Evolutionary conservation across 2,797 vertebrate species (phyloP).

Genomic region (Microcaecilia unicolor): DNA sequence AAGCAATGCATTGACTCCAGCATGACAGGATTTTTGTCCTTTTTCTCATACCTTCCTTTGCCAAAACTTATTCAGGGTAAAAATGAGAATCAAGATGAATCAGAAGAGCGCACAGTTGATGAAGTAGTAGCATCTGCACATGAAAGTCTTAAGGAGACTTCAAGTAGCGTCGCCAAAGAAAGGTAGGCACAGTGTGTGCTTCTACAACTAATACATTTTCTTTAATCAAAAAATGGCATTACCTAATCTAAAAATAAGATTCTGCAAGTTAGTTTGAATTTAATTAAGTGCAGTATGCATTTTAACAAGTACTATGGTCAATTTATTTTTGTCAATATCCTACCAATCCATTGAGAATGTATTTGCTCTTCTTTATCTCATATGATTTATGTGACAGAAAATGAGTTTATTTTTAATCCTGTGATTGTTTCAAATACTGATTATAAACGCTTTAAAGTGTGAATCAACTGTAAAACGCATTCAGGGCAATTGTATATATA

Average conservation of each 20-base stretch:
- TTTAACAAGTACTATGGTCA: no score
- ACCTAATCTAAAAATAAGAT: background rate
- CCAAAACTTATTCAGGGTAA: constrained; percentile 55
- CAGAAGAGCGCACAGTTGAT: constrained; percentile 14
- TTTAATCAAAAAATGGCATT: background rate
- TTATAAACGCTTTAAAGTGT: no score
- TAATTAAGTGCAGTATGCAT: no score
- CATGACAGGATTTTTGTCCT: constrained; percentile 82
- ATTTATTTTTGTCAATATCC: no score
- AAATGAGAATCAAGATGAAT: constrained; percentile 29
- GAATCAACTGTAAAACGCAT: no score
- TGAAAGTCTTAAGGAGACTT: constrained; percentile 25
- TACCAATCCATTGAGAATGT: no score
- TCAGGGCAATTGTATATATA: no score
- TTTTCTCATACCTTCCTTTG: constrained; percentile 78
- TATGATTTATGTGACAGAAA: no score
- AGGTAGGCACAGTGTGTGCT: constrained; percentile 54
- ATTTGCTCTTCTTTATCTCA: no score
- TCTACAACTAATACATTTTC: background rate
- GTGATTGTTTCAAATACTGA: no score
- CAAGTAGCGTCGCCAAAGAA: constrained; percentile 57
- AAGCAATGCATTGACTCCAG: constrained; percentile 12
- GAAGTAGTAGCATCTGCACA: constrained; percentile 38
- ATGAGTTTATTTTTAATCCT: no score
- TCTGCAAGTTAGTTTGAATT: no score